phyloP scores from a whole-genome alignment of 2,113 vertebrate species.

The Cyphomyrus plagiostoma region DNA sequence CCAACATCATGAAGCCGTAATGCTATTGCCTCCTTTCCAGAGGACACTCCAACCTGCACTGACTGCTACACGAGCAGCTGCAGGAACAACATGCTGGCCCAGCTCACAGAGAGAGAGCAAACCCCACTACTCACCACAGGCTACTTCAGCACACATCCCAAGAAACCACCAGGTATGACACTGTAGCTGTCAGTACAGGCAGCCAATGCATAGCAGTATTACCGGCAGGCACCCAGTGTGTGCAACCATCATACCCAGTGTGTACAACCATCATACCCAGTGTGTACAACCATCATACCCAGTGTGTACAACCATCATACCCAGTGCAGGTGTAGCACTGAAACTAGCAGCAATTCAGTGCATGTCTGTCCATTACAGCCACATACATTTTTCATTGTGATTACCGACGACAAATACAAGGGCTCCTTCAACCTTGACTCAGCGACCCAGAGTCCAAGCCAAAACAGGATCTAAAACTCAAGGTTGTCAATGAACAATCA shows the following conservation, averaged over 20 bases:
- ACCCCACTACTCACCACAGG: slow-evolving; percentile 66
- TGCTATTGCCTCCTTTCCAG: slow-evolving; percentile 32
- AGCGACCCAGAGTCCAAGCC: not conserved
- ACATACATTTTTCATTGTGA: not conserved
- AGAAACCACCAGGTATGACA: slow-evolving; percentile 59
- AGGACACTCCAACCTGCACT: slow-evolving; percentile 55
- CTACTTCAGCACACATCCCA: slow-evolving; percentile 63
- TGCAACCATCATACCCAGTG: no score
- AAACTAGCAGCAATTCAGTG: not conserved
- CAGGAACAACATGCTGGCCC: slow-evolving; percentile 52
- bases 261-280: no score
- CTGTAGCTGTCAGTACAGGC: not conserved
- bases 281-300: not conserved
- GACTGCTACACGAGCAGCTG: slow-evolving; percentile 57
- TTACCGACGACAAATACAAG: not conserved
- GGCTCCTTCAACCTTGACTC: not conserved
- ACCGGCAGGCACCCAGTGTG: not conserved
- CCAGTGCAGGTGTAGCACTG: not conserved
- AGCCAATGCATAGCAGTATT: not conserved
- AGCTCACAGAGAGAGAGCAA: slow-evolving; percentile 29
- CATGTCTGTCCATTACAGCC: not conserved
- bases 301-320: not conserved
- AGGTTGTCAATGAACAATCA: not conserved
- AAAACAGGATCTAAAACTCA: not conserved
- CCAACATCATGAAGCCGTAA: not conserved